These are phyloP conservation scores for Lepidotrigona ventralis DNA, from an alignment of 1,140 invertebrate genomes.

Conservation along the genomic window DNA sequence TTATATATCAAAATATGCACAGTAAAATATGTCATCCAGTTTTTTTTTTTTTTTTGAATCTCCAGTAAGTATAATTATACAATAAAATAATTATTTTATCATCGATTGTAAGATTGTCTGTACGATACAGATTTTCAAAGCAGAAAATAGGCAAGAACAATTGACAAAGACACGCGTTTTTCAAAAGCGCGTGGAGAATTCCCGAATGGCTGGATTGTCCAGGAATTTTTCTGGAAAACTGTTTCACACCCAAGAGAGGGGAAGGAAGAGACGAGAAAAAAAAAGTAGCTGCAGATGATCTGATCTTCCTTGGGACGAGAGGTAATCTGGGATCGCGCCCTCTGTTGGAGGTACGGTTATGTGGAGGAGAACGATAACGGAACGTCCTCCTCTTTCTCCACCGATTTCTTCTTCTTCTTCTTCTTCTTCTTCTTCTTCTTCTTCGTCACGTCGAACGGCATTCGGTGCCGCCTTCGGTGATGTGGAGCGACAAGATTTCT, in stretches of 20 bases:
- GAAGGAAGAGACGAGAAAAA: background rate
- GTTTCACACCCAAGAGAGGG: background rate
- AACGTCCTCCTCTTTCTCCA: conserved; percentile 66
- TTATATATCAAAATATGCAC: too few relatives aligned
- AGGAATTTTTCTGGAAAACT: background rate
- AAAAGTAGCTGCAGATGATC: conserved; percentile 67
- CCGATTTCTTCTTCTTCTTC: conserved; percentile 49
- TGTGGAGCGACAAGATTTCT: conserved; percentile 43
- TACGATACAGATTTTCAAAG: too few relatives aligned
- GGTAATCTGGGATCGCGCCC: conserved; percentile 74
- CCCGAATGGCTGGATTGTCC: too few relatives aligned
- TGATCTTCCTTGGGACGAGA: conserved; percentile 68
- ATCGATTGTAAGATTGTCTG: too few relatives aligned
- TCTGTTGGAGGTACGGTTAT: conserved; percentile 74
- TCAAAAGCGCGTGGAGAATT: too few relatives aligned
- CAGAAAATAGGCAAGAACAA: too few relatives aligned
- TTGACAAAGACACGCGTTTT: accelerated
- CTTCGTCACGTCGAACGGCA: conserved; percentile 31
- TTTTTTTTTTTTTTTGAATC: too few relatives aligned
- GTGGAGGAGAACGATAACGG: conserved; percentile 71
- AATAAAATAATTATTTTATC: too few relatives aligned
- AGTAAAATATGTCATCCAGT: too few relatives aligned
- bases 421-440: conserved; percentile 55
- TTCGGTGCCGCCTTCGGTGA: conserved; percentile 51
- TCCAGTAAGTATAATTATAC: too few relatives aligned